Conservation (phyloP, 2,113 vertebrate species). For the Ginglymostoma cirratum region DNA sequence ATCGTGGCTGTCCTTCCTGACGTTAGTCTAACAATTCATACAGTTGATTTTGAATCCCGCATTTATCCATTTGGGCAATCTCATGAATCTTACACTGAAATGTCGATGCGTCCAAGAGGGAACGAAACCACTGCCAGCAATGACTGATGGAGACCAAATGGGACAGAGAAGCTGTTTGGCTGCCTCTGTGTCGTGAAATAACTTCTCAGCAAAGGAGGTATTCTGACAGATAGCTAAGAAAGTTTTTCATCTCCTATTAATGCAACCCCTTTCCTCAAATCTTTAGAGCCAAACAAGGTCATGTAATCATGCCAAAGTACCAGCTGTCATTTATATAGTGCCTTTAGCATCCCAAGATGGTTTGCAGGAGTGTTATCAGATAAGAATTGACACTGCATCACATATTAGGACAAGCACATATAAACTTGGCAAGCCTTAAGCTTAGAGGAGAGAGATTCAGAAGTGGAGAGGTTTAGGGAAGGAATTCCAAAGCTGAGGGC, state of each 20-base stretch:
- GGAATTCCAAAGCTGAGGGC: background rate
- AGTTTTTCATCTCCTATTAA: background rate
- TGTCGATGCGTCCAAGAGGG: background rate
- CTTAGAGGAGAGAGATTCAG: background rate
- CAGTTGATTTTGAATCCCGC: background rate
- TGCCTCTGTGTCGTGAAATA: background rate
- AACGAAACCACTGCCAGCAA: background rate
- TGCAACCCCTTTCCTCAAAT: background rate
- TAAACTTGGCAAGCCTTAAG: background rate
- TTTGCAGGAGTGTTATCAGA: background rate
- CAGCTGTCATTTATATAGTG: background rate
- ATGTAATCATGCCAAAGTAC: background rate
- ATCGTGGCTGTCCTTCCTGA: background rate
- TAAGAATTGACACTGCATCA: background rate
- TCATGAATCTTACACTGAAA: background rate
- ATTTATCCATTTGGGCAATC: background rate
- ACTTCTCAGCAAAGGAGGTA: background rate
- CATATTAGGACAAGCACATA: background rate
- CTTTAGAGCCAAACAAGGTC: background rate
- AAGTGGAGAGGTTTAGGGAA: background rate
- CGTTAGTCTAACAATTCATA: background rate
- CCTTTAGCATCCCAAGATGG: background rate
- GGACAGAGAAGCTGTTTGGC: background rate
- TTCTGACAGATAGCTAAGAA: background rate
- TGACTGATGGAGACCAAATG: background rate